phyloP scores from a whole-genome alignment of 35 echinoderm and acorn worm genomes.

The Ophioderma brevispina region DNA sequence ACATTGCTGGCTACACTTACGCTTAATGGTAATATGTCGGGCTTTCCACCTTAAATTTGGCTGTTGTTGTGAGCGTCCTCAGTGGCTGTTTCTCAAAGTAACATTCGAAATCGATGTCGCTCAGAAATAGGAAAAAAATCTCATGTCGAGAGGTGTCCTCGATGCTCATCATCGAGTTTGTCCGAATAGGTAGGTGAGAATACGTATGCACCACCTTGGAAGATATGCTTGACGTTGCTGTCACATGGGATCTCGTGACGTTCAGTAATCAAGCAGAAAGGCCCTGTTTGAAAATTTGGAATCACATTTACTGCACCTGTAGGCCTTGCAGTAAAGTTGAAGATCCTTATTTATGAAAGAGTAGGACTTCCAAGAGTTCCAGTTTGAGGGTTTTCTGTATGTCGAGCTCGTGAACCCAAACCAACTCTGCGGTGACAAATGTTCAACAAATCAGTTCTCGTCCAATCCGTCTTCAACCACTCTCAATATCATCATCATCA shows the following conservation, averaged over 20 bases:
- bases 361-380: not conserved
- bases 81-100: not conserved
- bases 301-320: not conserved
- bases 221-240: not conserved
- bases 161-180: slow-evolving; percentile 24
- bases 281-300: not conserved
- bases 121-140: not conserved
- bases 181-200: slow-evolving; percentile 19
- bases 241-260: not conserved
- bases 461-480: not conserved
- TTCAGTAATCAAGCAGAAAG: not conserved
- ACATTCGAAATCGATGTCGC: slow-evolving; percentile 15
- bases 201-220: slow-evolving; percentile 32
- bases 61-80: too few species aligned
- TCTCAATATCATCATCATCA: not conserved
- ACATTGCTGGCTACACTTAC: slow-evolving; percentile 12
- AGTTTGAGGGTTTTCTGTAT: not conserved
- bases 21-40: not conserved
- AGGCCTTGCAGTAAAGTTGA: not conserved
- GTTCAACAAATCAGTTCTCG: not conserved
- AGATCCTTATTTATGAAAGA: not conserved
- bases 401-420: not conserved
- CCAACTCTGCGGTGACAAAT: not conserved
- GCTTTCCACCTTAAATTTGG: not conserved
- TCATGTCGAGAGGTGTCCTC: not conserved